Conservation (phyloP, 2,888 invertebrate species). For the Actias luna region DNA sequence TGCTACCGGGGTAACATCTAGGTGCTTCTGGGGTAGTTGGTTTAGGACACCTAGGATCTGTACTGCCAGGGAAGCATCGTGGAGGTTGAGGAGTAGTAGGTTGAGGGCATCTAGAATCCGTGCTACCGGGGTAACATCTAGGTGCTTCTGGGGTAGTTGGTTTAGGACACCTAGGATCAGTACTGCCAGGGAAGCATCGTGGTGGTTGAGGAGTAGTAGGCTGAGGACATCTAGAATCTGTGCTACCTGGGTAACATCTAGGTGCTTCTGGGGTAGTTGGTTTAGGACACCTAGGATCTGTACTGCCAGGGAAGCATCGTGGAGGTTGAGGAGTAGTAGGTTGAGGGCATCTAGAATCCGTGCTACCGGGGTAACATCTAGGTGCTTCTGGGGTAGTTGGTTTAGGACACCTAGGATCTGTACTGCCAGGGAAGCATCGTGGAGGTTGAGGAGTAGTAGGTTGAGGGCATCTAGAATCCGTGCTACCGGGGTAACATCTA, state of each 20-base stretch:
- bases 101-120: conserved; percentile 10
- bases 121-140: too few relatives aligned
- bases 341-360: conserved; percentile 10
- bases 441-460: conserved; percentile 21
- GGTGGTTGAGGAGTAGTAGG: conserved; percentile 21
- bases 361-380: too few relatives aligned
- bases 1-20: too few relatives aligned
- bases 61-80: conserved; percentile 30
- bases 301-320: conserved; percentile 30
- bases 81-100: conserved; percentile 21
- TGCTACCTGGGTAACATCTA: too few relatives aligned
- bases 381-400: too few relatives aligned
- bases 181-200: conserved; percentile 30
- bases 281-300: conserved; percentile 32
- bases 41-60: conserved; percentile 32
- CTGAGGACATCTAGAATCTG: conserved; percentile 12
- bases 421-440: conserved; percentile 30
- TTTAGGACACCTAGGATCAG: conserved; percentile 32
- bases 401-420: conserved; percentile 32
- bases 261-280: too few relatives aligned
- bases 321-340: conserved; percentile 21
- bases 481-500: too few relatives aligned
- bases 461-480: conserved; percentile 10
- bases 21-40: too few relatives aligned
- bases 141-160: too few relatives aligned